These are phyloP conservation scores for Acleris literana DNA, from an alignment of 2,888 invertebrate species.

Conservation along the genomic window DNA sequence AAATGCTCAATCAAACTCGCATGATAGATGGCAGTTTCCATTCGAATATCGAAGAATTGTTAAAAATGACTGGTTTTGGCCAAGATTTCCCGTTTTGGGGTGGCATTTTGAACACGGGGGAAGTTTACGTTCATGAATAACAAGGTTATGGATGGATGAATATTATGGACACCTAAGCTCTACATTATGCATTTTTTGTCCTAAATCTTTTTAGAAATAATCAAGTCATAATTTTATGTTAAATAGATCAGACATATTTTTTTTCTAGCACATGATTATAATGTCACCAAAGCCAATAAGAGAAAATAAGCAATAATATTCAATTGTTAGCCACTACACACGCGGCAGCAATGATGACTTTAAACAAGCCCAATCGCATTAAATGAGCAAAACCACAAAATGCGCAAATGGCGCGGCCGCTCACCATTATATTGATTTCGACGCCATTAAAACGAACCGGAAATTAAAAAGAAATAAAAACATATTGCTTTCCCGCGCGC, in stretches of 20 bases:
- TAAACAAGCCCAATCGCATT: slow-evolving; percentile 63
- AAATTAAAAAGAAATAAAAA: slow-evolving; percentile 83
- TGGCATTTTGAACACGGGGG: not conserved
- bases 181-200: too few species aligned
- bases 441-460: slow-evolving; percentile 82
- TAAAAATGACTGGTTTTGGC: not conserved
- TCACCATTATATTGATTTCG: slow-evolving; percentile 82
- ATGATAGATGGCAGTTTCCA: slow-evolving; percentile 1
- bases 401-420: slow-evolving; percentile 75
- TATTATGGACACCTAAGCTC: too few species aligned
- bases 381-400: slow-evolving; percentile 81
- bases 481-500: slow-evolving; percentile 81
- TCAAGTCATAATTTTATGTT: too few species aligned
- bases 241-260: too few species aligned
- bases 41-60: not conserved
- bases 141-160: not conserved
- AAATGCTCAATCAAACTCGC: slow-evolving; percentile 2
- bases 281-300: not conserved
- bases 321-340: slow-evolving; percentile 41
- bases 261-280: too few species aligned
- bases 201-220: too few species aligned
- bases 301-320: not conserved
- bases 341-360: slow-evolving; percentile 57
- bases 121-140: not conserved
- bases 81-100: not conserved